Percentiles rank a stretch among this genome's conserved stretches.
phyloP scores from a whole-genome alignment of 2,888 invertebrate species.

The Drosophila stalkeri region DNA sequence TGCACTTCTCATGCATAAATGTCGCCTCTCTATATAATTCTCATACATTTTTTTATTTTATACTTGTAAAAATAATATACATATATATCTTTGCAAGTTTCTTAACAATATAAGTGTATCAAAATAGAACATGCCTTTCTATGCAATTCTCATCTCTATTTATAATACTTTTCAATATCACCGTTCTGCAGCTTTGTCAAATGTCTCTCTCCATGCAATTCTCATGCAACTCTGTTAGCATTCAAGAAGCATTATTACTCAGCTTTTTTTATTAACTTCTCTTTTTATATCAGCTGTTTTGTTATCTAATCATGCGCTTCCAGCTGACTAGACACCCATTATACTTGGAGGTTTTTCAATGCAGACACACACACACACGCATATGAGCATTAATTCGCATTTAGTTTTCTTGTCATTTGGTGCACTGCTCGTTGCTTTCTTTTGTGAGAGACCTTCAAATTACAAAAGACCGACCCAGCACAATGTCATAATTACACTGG shows the following conservation, averaged over 20 bases:
- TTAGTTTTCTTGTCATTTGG: conserved; percentile 10
- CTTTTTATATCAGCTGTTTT: conserved; percentile 3
- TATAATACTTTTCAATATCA: background rate
- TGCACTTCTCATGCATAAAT: background rate
- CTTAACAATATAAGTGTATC: no score
- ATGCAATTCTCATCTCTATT: background rate
- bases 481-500: conserved; percentile 56
- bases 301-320: conserved; percentile 15
- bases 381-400: conserved; percentile 9
- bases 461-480: conserved; percentile 25
- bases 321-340: conserved; percentile 35
- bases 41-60: no score
- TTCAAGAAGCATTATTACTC: background rate
- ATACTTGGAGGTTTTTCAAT: conserved; percentile 10
- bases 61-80: no score
- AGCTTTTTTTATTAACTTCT: background rate
- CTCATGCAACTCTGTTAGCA: background rate
- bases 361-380: background rate
- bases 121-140: background rate
- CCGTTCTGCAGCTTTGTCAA: background rate
- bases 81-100: no score
- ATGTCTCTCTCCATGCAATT: conserved; percentile 3
- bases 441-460: conserved; percentile 45
- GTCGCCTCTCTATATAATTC: conserved; percentile 3
- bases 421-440: background rate